Evolutionary conservation across 2,797 vertebrate species (phyloP).

Genomic region (Acropternis orthonyx): DNA sequence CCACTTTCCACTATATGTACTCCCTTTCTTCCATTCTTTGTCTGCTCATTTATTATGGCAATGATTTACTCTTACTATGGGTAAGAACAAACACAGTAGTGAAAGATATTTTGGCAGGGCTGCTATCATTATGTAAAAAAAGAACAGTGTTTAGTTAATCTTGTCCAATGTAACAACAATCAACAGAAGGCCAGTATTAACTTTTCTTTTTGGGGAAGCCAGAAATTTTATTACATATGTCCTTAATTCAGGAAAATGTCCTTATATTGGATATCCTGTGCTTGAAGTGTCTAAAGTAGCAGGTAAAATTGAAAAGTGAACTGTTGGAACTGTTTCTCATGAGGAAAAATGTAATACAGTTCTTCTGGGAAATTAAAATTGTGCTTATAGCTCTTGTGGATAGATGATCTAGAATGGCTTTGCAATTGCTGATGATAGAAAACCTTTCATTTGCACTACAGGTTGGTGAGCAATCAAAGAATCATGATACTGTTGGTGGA

Average conservation of each 20-base stretch:
- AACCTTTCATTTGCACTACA: background rate
- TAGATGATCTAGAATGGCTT: background rate
- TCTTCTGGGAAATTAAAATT: background rate
- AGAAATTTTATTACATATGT: background rate
- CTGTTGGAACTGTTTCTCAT: background rate
- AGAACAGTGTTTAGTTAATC: background rate
- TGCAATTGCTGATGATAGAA: background rate
- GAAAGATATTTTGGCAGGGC: background rate
- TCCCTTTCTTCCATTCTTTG: background rate
- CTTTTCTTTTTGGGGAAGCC: background rate
- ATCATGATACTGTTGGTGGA: background rate
- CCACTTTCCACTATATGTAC: background rate
- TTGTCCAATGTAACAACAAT: background rate
- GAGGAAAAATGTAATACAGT: background rate
- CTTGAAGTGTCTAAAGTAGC: background rate
- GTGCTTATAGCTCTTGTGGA: background rate
- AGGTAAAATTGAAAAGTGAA: background rate
- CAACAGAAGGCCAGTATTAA: background rate
- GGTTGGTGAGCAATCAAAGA: background rate
- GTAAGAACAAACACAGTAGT: background rate
- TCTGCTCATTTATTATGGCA: background rate
- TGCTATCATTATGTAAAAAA: background rate
- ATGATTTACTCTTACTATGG: background rate
- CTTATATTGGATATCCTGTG: background rate
- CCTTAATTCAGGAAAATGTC: background rate